Evolutionary conservation across 2,888 invertebrate species (phyloP).

Genomic region (Scaptomyza reducta): DNA sequence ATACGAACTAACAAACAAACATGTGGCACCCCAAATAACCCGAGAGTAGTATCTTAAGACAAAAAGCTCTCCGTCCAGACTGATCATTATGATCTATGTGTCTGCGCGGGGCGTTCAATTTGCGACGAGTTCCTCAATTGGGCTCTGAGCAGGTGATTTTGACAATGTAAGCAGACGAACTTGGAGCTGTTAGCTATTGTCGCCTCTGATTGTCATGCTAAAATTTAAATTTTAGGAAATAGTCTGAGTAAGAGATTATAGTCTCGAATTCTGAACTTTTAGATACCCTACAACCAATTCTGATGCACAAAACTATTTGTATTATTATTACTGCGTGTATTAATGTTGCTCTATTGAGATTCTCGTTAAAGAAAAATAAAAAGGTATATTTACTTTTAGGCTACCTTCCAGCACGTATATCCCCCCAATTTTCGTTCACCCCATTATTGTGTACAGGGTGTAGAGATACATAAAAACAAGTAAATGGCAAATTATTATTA

Average conservation of each 20-base stretch:
- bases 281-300: conserved; percentile 15
- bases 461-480: background rate
- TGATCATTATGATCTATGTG: conserved; percentile 39
- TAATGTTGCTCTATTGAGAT: too few relatives aligned
- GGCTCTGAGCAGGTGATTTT: conserved; percentile 26
- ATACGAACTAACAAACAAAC: conserved; percentile 2
- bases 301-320: background rate
- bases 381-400: too few relatives aligned
- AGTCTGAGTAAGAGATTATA: background rate
- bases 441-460: conserved; percentile 15
- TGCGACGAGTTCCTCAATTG: conserved; percentile 39
- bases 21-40: conserved; percentile 37
- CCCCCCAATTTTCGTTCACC: background rate
- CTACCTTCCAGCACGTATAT: background rate
- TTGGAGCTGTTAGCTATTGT: conserved; percentile 53
- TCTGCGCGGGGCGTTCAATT: conserved; percentile 31
- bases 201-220: conserved; percentile 12
- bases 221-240: conserved; percentile 4
- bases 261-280: background rate
- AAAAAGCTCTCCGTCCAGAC: conserved; percentile 29
- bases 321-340: background rate
- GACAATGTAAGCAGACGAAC: conserved; percentile 15
- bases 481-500: conserved; percentile 62
- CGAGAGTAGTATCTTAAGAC: conserved; percentile 45
- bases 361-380: too few relatives aligned